These are phyloP conservation scores for Oncorhynchus mykiss DNA, from an alignment of 2,113 vertebrate species.

Conservation along the genomic window DNA sequence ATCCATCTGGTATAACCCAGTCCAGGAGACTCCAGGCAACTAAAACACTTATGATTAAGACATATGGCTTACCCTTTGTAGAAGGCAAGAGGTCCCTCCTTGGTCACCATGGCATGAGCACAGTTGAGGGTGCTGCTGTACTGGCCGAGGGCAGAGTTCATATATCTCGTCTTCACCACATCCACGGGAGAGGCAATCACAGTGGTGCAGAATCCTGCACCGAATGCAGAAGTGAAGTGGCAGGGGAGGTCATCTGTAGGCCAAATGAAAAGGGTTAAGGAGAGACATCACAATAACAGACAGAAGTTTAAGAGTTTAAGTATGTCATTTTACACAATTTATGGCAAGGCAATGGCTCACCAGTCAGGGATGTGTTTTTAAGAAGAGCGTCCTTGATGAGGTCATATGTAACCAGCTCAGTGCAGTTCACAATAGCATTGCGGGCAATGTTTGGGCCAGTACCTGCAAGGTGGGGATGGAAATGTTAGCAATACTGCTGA, in stretches of 20 bases:
- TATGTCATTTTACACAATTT: not conserved
- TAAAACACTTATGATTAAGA: not conserved
- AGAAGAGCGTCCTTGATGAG: constrained; percentile 76
- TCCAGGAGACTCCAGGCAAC: not conserved
- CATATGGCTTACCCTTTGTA: constrained; percentile 78
- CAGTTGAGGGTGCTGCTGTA: constrained; percentile 78
- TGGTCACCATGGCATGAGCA: constrained; percentile 79
- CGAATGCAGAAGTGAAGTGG: constrained; percentile 86
- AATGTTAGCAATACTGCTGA: not conserved
- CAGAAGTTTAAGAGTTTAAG: not conserved
- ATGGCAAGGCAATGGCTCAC: constrained; percentile 44
- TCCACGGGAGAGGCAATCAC: constrained; percentile 87
- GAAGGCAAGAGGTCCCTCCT: constrained; percentile 80
- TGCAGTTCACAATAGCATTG: constrained; percentile 79
- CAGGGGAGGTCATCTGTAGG: constrained; percentile 84
- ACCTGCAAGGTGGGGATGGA: constrained; percentile 46
- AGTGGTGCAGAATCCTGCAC: constrained; percentile 86
- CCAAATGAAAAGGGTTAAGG: not conserved
- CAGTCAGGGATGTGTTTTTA: constrained; percentile 66
- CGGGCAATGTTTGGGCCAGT: constrained; percentile 75
- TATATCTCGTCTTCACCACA: constrained; percentile 90
- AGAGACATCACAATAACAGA: not conserved
- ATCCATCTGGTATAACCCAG: not conserved
- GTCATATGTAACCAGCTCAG: constrained; percentile 80
- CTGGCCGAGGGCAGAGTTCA: constrained; percentile 82